Conservation (phyloP, 2,113 vertebrate species). For the Ibidorhyncha struthersii region DNA sequence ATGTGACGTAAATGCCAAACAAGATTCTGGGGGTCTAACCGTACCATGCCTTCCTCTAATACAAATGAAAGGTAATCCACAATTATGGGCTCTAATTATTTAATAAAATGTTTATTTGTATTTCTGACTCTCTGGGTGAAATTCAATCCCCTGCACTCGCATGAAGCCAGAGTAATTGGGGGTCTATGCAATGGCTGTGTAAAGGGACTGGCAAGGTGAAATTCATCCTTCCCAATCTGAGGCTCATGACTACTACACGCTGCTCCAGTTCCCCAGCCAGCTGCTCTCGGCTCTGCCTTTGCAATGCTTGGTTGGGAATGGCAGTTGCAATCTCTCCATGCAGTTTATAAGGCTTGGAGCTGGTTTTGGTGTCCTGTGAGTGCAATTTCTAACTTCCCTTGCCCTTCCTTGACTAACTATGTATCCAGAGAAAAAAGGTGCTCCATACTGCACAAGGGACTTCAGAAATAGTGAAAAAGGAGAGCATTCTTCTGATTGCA, state of each 20-base stretch:
- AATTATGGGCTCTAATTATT: constrained; percentile 28
- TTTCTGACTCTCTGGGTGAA: constrained; percentile 46
- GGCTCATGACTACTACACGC: background rate
- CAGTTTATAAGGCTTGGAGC: background rate
- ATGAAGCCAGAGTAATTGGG: background rate
- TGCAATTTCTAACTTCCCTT: background rate
- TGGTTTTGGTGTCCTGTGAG: background rate
- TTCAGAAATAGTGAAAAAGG: background rate
- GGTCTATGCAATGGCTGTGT: background rate
- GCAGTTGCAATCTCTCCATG: background rate
- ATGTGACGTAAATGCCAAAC: background rate
- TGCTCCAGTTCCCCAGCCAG: background rate
- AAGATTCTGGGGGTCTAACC: background rate
- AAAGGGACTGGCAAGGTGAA: constrained; percentile 16
- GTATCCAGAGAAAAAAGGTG: background rate
- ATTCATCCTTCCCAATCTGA: background rate
- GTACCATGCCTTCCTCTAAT: background rate
- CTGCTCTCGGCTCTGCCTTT: background rate
- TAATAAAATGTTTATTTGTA: constrained; percentile 57
- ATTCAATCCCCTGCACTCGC: background rate
- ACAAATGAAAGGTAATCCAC: constrained; percentile 27
- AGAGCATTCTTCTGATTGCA: background rate
- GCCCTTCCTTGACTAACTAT: background rate
- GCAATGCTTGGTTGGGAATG: background rate
- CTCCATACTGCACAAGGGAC: background rate